Conservation (phyloP, 2,113 vertebrate genomes). For the Bostrychus sinensis region DNA sequence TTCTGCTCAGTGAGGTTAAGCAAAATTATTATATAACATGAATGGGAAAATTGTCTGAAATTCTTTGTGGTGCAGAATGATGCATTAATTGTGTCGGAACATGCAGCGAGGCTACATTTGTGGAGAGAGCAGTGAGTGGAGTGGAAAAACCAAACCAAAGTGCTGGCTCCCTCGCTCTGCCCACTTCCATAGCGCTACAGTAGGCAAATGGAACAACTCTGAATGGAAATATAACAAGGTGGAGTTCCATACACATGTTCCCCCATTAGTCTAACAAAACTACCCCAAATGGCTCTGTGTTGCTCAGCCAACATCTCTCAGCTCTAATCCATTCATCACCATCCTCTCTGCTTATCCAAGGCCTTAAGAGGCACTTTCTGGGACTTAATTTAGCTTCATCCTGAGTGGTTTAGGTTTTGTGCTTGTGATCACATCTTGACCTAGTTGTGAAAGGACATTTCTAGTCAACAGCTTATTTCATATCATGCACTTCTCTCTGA, state of each 20-base stretch:
- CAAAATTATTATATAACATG: too few species aligned
- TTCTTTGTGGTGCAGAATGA: too few species aligned
- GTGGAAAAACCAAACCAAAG: constrained; percentile 1
- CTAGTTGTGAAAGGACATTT: constrained; percentile 23
- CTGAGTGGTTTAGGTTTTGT: constrained; percentile 30
- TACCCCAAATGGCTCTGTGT: constrained; percentile 6
- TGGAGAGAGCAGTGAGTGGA: background rate
- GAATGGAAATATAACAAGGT: constrained; percentile 35
- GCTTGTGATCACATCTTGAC: constrained; percentile 39
- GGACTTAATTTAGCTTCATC: constrained; percentile 46
- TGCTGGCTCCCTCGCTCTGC: background rate
- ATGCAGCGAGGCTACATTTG: background rate
- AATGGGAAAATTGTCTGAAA: too few species aligned
- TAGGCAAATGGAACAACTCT: constrained; percentile 6
- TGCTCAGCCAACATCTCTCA: constrained; percentile 20
- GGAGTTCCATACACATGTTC: constrained; percentile 33
- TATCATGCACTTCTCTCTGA: constrained; percentile 55
- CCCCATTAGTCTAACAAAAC: background rate
- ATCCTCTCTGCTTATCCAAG: constrained; percentile 23
- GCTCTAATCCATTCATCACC: constrained; percentile 45
- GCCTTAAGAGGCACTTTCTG: constrained; percentile 49
- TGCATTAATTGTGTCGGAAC: background rate
- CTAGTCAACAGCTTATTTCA: constrained; percentile 17
- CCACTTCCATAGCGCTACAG: background rate
- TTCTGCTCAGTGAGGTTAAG: too few species aligned